phyloP scores from a whole-genome alignment of 2,888 invertebrate species.

The Tiliacea citrago region DNA sequence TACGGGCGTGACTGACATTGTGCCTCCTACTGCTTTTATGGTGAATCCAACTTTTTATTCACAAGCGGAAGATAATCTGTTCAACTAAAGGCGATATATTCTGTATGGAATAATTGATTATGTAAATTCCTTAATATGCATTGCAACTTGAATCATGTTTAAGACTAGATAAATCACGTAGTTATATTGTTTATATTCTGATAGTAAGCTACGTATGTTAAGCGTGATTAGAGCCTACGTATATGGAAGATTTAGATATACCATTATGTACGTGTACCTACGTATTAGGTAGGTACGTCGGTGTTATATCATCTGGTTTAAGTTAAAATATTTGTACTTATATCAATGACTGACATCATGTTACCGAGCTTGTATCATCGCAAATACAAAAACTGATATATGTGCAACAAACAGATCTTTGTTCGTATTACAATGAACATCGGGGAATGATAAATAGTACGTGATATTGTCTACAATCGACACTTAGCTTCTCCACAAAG shows the following conservation, averaged over 20 bases:
- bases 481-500: conserved; percentile 53
- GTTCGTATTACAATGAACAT: conserved; percentile 64
- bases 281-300: conserved; percentile 6
- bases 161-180: conserved; percentile 58
- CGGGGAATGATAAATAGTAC: conserved; percentile 61
- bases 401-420: conserved; percentile 61
- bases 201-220: conserved; percentile 36
- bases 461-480: conserved; percentile 63
- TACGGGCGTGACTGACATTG: conserved; percentile 69
- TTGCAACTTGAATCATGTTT: conserved; percentile 49
- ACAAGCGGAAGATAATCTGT: conserved; percentile 45
- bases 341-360: conserved; percentile 54
- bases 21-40: conserved; percentile 59
- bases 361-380: conserved; percentile 55
- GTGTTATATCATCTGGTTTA: conserved; percentile 22
- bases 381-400: conserved; percentile 57
- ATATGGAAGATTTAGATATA: conserved; percentile 37
- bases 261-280: conserved; percentile 6
- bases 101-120: conserved; percentile 49
- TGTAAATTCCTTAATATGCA: conserved; percentile 45
- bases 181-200: conserved; percentile 40
- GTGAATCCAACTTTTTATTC: conserved; percentile 48
- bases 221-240: conserved; percentile 39
- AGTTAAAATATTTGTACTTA: conserved; percentile 43
- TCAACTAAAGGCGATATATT: conserved; percentile 35